Evolutionary conservation across 2,888 invertebrate species (phyloP), one percentile per base, ranked within the genome.

Genomic region (Tortrix viridana): DNA sequence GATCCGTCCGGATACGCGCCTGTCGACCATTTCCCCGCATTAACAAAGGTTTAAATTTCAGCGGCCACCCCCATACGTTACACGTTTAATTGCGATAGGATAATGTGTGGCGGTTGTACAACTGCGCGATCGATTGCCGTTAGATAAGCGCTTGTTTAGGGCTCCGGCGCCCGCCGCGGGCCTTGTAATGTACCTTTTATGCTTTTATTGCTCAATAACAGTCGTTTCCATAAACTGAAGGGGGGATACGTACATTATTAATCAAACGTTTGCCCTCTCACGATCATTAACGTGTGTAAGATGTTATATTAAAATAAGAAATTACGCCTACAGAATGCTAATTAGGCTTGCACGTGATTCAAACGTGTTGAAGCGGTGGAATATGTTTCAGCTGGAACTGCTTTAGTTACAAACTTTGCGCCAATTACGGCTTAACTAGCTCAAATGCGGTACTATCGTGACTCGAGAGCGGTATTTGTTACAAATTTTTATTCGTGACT

Each of bases 141-240:
- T 71, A 82, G 85, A 86, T 86, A 85, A 84, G 77, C 79, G 74
- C 77, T 77, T 79, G 80, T 84, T 80, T 80, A 71, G 80, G 84
- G 83, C 79, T 74, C 76, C 73, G 68, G 71, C 32, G 53, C 20
- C 50, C 58, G 47, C 69, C 71, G 67, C 71, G 71, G 74, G 70
- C 69, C 80, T 83, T 58, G 53, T 63, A 58, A 63, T 63, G 63
- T 53, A 47, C 53, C 57, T 53, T 81, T 63, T 69, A 85, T 83
- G 79, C 76, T 81, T 85, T 84, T 86, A 86, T 86, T 83, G 80
- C 74, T 72, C 74, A 75, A 79, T 81, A 83, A 85, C 77, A 80
- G 69, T 77, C 71, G 71, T 76, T 76, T 77, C 78, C 75, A 72
- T 62, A 76, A 74, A 74, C 65, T 71, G 73, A 65, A 74, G 75